Conservation (phyloP, 2,888 invertebrate species). For the Drosophila quinaria region DNA sequence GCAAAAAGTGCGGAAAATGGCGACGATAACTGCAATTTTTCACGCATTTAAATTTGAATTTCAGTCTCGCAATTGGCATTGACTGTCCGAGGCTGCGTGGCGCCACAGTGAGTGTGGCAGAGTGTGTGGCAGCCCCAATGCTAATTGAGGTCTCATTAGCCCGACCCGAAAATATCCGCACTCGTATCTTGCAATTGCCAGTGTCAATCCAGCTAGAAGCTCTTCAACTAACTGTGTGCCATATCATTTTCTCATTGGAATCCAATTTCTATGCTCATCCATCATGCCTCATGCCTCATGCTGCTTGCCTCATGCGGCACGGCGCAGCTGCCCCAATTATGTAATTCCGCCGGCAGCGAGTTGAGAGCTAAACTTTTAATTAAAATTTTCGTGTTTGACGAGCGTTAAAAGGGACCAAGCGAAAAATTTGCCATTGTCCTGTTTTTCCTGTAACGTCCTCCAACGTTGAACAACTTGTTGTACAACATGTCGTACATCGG, state of each 20-base stretch:
- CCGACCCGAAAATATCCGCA: neutral
- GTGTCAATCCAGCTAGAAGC: neutral
- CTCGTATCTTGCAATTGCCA: neutral
- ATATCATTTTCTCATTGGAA: slow-evolving; percentile 10
- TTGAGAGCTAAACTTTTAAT: slow-evolving; percentile 55
- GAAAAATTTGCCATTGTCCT: slow-evolving; percentile 5
- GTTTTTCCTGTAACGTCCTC: neutral
- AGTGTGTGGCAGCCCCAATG: slow-evolving; percentile 6
- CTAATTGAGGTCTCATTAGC: slow-evolving; percentile 47
- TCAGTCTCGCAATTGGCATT: slow-evolving; percentile 22
- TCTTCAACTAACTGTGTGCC: neutral
- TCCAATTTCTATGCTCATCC: slow-evolving; percentile 17
- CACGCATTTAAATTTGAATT: slow-evolving; percentile 49
- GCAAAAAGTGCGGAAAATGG: slow-evolving; percentile 25
- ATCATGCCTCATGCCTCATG: slow-evolving; percentile 43
- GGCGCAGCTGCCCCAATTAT: slow-evolving; percentile 41
- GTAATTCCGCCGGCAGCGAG: slow-evolving; percentile 24
- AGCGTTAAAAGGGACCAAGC: neutral
- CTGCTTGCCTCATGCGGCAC: slow-evolving; percentile 13
- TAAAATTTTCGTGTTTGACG: slow-evolving; percentile 36
- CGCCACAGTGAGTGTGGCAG: neutral
- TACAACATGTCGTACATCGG: slow-evolving; percentile 13
- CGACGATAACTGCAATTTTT: slow-evolving; percentile 46
- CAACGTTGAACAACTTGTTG: slow-evolving; percentile 1
- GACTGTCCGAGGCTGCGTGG: slow-evolving; percentile 38